These are phyloP conservation scores for Toxotes jaculatrix DNA, from an alignment of 2,113 vertebrate genomes.

Conservation along the genomic window DNA sequence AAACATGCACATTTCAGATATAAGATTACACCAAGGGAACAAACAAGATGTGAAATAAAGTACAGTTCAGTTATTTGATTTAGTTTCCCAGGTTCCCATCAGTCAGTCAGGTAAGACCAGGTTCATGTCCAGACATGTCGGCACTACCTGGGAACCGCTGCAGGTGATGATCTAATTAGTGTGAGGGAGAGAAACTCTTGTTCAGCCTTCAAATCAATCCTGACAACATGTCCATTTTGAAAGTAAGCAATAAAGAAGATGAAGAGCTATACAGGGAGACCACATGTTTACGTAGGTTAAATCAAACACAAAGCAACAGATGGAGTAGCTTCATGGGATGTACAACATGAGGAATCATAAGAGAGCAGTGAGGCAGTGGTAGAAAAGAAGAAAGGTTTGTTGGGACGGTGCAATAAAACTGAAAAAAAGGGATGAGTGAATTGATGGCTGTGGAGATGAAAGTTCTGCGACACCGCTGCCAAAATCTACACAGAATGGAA, in stretches of 20 bases:
- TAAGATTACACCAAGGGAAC: not conserved
- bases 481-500: constrained; percentile 37
- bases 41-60: not conserved
- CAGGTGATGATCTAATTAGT: constrained; percentile 45
- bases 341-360: not conserved
- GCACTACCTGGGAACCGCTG: constrained; percentile 61
- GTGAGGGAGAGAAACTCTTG: constrained; percentile 8
- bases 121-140: constrained; percentile 60
- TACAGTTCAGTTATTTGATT: not conserved
- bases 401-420: not conserved
- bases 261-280: not conserved
- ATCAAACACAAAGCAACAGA: not conserved
- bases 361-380: not conserved
- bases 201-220: constrained; percentile 10
- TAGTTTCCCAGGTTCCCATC: constrained; percentile 7
- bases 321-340: not conserved
- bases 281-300: not conserved
- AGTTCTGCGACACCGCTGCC: not conserved
- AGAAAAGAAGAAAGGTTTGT: not conserved
- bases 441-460: constrained; percentile 20
- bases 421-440: constrained; percentile 1
- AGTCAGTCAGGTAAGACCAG: constrained; percentile 38
- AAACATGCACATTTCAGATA: not conserved
- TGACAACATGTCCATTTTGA: not conserved
- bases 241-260: too few relatives aligned